Evolutionary conservation across 2,888 invertebrate species (phyloP), one percentile per base, ranked within the genome.

Genomic region (Melangyna quadrimaculata): DNA sequence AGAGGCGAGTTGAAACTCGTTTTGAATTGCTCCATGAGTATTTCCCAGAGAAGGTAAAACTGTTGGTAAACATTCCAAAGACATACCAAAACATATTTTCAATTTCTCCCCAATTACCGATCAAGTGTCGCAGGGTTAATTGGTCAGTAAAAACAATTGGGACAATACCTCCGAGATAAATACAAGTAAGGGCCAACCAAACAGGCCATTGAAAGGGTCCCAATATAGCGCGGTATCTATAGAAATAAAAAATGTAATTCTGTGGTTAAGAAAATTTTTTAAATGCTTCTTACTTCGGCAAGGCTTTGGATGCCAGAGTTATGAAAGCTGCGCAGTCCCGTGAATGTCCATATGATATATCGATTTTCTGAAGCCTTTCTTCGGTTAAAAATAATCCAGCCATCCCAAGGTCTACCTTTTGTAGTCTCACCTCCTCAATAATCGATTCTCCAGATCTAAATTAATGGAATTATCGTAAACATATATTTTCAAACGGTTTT

Each of bases 1-100:
- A 92, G 10, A 96, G 89, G 82, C 96, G 93, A 0, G 96, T 96
- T 0, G 96, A 95, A 24, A 94, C 91, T 90, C 95, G 96, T 59
- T 93, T 93, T 2, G 95, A 94, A 89, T 93, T 95, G 87, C 94
- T 94, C 96, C 95, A 96, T 12, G 96, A 95, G 88, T 94, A 94
- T 89, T 93, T 94, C 0, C 95, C 95, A 48, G 93, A 91, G 89
- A 95, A 95, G 0, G 95, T 95, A 88, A 97, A 96, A 88, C 95
- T 95, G 89, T 97, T 97, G 0, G 97, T 97, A 89, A 96, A 97
- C 53, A 96, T 96, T 6, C 96, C 96, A 89, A 96, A 97, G 72
- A 97, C 96, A 89, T 96, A 96, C 96, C 96, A 97, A 90, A 96
- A 96, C 96, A 96, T 96, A 88, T 96, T 95, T 91, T 96, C 96